Base-by-base conservation (phyloP, 2,797 vertebrate genomes). In the Aldrovandia affinis region DNA sequence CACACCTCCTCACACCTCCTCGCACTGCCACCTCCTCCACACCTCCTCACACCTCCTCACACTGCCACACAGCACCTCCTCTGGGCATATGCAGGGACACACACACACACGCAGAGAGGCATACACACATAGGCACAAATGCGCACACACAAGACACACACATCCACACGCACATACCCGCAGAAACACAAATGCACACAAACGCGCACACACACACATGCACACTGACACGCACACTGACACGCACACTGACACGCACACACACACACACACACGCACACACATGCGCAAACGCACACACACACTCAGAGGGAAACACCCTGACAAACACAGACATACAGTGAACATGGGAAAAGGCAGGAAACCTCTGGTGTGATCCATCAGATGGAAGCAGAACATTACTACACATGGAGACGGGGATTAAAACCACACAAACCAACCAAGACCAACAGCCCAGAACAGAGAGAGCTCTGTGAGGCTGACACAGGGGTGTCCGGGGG, bases 291-390 rank as follows among this genome's bases (percentile, higher is more conserved):
- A 63, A 82, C 52, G 47, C 55, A 39, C 78, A 85, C 81, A 54
- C 78, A 86, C 57, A 83, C 57, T 79, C 84, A 81, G 2, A 68
- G 12, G 36, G 36, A 42, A 81, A 83, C 30, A 70, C 84, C 81
- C 36, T 61, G 83, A 83, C 63, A 84, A 77, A 87, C 12, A 14
- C 87, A 86, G 88, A 89, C 86, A 86, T 86, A 86, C 82, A 81
- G 87, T 86, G 84, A 87, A 84, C 86, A 85, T 22, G 84, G 90
- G 91, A 93, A 92, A 89, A 90, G 87, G 73, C 88, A 92, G 92
- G 92, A 93, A 92, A 92, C 93, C 89, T 94, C 89, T 33, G 83
- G 87, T 90, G 91, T 89, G 92, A 93, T 94, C 90, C 89, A 90
- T 93, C 92, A 91, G 83, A 57, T 68, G 83, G 77, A 86, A 88